These are phyloP conservation scores for Myiopsitta monachus DNA, from an alignment of 2,113 vertebrate genomes.

Conservation along the genomic window DNA sequence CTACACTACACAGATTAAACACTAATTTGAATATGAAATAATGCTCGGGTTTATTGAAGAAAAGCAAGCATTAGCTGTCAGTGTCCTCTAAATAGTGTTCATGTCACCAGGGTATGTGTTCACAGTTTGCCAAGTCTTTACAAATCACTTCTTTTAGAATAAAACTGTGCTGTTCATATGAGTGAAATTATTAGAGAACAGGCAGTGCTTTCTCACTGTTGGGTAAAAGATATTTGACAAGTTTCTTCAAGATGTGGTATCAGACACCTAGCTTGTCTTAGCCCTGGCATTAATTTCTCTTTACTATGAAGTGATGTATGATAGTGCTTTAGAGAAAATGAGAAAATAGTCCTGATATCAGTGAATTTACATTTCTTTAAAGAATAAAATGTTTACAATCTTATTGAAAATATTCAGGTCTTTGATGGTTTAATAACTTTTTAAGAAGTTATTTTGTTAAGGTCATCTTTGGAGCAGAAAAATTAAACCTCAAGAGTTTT, in stretches of 20 bases:
- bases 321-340: conserved; percentile 50
- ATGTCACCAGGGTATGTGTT: background rate
- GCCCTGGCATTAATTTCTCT: background rate
- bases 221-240: background rate
- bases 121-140: background rate
- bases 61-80: background rate
- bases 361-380: conserved; percentile 65
- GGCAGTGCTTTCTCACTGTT: conserved; percentile 37
- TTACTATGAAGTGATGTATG: conserved; percentile 34
- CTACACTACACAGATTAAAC: background rate
- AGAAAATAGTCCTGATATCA: conserved; percentile 53
- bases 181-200: conserved; percentile 54
- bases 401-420: conserved; percentile 82
- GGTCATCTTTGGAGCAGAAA: conserved; percentile 73
- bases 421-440: conserved; percentile 81
- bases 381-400: conserved; percentile 78
- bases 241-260: conserved; percentile 22
- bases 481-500: conserved; percentile 77
- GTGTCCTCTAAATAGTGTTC: conserved; percentile 19
- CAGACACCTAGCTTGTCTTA: background rate
- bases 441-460: conserved; percentile 86
- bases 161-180: background rate
- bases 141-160: background rate
- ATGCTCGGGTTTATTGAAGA: background rate
- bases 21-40: conserved; percentile 14